Evolutionary conservation across 2,113 vertebrate species (phyloP).

Genomic region (rat (Rattus norvegicus)): GRCr8 NC_086030.1:16266501-16267000

Average conservation of each 20-base stretch:
- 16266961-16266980: neutral
- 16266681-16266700: neutral
- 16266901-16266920: neutral
- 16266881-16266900: neutral
- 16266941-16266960: neutral
- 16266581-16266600: neutral
- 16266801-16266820: neutral
- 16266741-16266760: neutral
- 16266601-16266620: neutral
- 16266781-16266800: neutral
- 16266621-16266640: neutral
- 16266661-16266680: neutral
- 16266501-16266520: neutral
- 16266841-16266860: neutral
- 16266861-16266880: neutral
- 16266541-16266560: conserved; percentile 15
- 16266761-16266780: neutral
- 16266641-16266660: neutral
- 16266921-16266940: neutral
- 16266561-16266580: neutral
- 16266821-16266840: neutral
- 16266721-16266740: neutral
- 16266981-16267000: neutral
- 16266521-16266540: neutral
- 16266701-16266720: neutral